Conservation (phyloP, 2,797 vertebrate species). For the Trachops cirrhosus region DNA sequence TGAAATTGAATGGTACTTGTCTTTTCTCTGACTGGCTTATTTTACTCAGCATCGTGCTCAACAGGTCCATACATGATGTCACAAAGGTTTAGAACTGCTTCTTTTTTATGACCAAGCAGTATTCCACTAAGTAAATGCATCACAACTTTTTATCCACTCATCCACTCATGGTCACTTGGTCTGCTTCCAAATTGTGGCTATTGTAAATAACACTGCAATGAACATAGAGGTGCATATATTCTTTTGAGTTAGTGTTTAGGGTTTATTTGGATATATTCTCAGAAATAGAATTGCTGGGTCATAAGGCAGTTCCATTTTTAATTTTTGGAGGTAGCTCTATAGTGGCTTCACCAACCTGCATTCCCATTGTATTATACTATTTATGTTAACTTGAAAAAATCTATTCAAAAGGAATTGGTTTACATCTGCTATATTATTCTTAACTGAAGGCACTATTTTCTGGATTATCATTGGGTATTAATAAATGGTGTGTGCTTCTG, state of each 20-base stretch:
- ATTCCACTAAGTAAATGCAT: not conserved
- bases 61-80: not conserved
- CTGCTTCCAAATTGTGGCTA: not conserved
- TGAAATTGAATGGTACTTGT: not conserved
- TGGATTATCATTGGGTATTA: not conserved
- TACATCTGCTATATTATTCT: not conserved
- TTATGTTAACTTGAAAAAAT: not conserved
- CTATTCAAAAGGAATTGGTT: not conserved
- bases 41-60: not conserved
- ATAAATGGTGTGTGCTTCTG: not conserved
- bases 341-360: not conserved
- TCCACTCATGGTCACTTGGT: not conserved
- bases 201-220: not conserved
- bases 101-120: not conserved
- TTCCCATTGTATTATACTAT: not conserved
- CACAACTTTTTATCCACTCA: not conserved
- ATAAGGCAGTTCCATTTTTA: not conserved
- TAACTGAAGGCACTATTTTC: not conserved
- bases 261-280: not conserved
- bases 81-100: not conserved
- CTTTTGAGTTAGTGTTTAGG: not conserved
- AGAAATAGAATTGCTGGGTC: not conserved
- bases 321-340: not conserved
- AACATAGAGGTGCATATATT: not conserved
- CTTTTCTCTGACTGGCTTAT: not conserved